These are phyloP conservation scores for Pheosia tremula DNA, from an alignment of 2,888 invertebrate species.

Conservation along the genomic window DNA sequence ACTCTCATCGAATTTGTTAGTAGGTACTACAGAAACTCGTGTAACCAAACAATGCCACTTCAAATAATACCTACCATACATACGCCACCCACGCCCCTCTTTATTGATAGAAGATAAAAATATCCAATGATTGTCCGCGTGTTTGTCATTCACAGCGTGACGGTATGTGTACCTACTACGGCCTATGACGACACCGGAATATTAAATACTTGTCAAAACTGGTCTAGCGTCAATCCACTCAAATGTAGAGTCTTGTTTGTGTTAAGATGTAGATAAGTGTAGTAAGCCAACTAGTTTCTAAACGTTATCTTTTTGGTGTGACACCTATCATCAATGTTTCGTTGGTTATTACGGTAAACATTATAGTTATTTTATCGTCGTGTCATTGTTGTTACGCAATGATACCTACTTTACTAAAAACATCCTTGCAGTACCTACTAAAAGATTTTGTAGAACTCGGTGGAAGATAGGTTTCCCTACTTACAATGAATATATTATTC, in stretches of 20 bases:
- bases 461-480: too few relatives aligned
- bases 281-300: not conserved
- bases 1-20: not conserved
- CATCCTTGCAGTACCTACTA: too few relatives aligned
- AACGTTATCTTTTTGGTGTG: not conserved
- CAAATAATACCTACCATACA: constrained; percentile 16
- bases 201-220: constrained; percentile 20
- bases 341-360: not conserved
- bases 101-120: constrained; percentile 25
- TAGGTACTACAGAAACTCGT: constrained; percentile 1
- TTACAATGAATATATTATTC: too few relatives aligned
- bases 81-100: constrained; percentile 29
- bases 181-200: constrained; percentile 22
- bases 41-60: constrained; percentile 12
- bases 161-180: constrained; percentile 22
- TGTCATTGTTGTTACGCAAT: not conserved
- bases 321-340: not conserved
- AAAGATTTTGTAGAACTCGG: too few relatives aligned
- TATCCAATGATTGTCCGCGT: constrained; percentile 25
- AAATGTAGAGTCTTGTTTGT: not conserved
- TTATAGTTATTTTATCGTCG: not conserved
- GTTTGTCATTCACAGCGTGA: constrained; percentile 32
- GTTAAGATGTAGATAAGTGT: constrained; percentile 1
- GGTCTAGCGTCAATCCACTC: constrained; percentile 10
- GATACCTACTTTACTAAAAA: too few relatives aligned